Evolutionary conservation across 1,140 invertebrate genomes (phyloP).

Genomic region (Pemphigus obesinymphae): DNA sequence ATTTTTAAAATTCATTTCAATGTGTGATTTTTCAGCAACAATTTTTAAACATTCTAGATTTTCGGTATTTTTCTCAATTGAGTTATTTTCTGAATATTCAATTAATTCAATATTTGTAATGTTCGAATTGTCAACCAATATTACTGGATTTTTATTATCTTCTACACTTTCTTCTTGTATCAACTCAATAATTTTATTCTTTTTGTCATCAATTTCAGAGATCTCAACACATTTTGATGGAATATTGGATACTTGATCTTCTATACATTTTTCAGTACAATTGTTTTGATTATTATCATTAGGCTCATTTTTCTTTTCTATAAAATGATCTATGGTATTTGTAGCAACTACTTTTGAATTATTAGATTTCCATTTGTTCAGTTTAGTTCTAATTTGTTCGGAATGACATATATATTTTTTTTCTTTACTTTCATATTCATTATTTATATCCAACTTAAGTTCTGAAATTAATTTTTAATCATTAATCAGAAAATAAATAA

Average conservation of each 20-base stretch:
- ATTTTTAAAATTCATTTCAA: background rate
- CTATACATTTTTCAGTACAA: background rate
- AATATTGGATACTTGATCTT: background rate
- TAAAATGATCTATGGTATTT: background rate
- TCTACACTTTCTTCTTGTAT: background rate
- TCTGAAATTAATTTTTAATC: background rate
- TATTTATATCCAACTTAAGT: background rate
- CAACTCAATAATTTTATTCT: background rate
- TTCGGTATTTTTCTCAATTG: background rate
- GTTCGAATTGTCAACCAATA: background rate
- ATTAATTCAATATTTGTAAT: background rate
- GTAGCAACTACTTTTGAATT: background rate
- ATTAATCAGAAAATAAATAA: no score
- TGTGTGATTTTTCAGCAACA: background rate
- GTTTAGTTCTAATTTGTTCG: conserved; percentile 2
- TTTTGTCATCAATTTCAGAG: background rate
- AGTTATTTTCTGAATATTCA: background rate
- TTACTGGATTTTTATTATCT: background rate
- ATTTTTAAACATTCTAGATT: background rate
- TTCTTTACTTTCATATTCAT: background rate
- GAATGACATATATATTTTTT: background rate
- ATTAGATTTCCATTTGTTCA: background rate
- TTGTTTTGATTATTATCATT: background rate
- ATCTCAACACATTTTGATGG: background rate
- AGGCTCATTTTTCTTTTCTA: background rate